phyloP scores from a whole-genome alignment of 2,797 vertebrate species.

The Sebastes cheni region DNA sequence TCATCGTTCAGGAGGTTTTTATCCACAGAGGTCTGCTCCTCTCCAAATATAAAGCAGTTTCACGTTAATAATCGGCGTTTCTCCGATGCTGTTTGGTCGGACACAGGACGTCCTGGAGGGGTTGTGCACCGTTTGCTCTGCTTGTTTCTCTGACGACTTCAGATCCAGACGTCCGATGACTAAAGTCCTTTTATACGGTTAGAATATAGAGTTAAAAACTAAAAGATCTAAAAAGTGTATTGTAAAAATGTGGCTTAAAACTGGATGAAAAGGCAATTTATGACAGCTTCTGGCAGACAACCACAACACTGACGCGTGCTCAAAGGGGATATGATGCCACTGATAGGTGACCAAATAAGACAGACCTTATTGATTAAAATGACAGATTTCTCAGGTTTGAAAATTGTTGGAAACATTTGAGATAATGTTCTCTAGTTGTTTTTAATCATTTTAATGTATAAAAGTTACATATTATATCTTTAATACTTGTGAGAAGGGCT shows the following conservation, averaged over 20 bases:
- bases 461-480: background rate
- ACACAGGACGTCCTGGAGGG: background rate
- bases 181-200: background rate
- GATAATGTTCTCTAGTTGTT: background rate
- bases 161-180: background rate
- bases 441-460: background rate
- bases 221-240: background rate
- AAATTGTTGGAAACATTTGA: background rate
- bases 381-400: background rate
- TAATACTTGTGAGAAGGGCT: background rate
- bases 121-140: background rate
- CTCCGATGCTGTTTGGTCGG: background rate
- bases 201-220: background rate
- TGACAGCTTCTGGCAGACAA: background rate
- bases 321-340: background rate
- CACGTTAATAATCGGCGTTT: background rate
- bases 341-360: too few species aligned
- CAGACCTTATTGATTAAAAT: background rate
- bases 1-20: background rate
- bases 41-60: background rate
- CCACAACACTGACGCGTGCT: background rate
- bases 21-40: background rate
- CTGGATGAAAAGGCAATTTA: background rate
- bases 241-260: background rate
- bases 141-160: background rate